Evolutionary conservation across 2,888 invertebrate species (phyloP), one percentile per base, ranked within the genome.

Genomic region (Pterobdella sp.): DNA sequence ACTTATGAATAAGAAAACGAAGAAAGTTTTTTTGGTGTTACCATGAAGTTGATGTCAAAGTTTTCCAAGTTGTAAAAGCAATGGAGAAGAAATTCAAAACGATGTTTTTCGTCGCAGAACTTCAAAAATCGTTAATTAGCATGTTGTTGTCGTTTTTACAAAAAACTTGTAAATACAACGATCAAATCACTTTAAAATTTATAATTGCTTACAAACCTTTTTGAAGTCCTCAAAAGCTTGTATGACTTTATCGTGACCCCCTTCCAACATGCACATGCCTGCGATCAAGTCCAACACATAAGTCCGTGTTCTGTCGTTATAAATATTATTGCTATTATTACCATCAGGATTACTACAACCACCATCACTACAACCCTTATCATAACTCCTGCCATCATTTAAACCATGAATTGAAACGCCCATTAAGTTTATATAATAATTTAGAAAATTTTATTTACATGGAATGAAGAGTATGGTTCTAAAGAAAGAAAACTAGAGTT

Each of bases 31-130:
- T 42, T 14, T 18, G 22, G 68, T 31, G 35, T 67, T 29, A 72
- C 65, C 31, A 42, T 34, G 34, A 71, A 71, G 56, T 71, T 56
- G 22, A 78, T 75, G 70, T 75, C 75, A 68, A 76, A 78, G 22
- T 74, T 49, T 1, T 76, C 69, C 52, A 56, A n/a, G 56, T 52
- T 42, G 35, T 22, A 56, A 29, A 71, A 71, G n/a, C 35, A 71
- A 10, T 63, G n/a, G 7, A 71, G 35, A n/a, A 71, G 63, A n/a
- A 56, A 35, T 32, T 63, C 32, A n/a, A 71, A 63, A 32, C 71
- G 52, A n/a, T 35, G n/a, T 63, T 71, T 37, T 34, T 71, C 71
- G 26, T 32, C 22, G 36, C 71, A 71, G 14, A 63, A 34, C 71
- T 70, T 56, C 52, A 42, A n/a, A 14, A 26, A 37, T 14, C 32